These are phyloP conservation scores for Excalfactoria chinensis DNA, from an alignment of 2,113 vertebrate genomes.

Conservation along the genomic window DNA sequence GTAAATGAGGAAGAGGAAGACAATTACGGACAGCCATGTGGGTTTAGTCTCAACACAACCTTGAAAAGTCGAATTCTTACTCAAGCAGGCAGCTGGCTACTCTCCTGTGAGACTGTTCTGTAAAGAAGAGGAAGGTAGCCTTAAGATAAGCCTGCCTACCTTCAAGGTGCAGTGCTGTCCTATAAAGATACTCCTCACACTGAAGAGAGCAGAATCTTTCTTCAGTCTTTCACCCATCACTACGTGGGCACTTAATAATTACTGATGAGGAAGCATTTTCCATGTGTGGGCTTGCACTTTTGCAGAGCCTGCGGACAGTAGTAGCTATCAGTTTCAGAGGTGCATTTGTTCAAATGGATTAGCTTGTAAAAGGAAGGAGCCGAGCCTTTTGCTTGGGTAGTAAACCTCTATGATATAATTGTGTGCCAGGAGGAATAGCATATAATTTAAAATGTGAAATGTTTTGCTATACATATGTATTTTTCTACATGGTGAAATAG, in stretches of 20 bases:
- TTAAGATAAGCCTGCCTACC: not conserved
- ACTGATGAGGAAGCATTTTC: not conserved
- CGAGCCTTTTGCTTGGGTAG: not conserved
- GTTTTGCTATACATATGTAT: not conserved
- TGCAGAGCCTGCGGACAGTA: not conserved
- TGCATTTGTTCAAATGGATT: not conserved
- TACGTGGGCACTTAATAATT: not conserved
- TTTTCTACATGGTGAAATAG: not conserved
- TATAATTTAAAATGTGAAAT: not conserved
- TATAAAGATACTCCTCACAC: not conserved
- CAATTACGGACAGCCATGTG: not conserved
- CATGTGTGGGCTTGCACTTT: not conserved
- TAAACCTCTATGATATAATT: not conserved
- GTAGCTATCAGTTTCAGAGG: not conserved
- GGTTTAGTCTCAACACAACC: not conserved
- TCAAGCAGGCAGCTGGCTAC: not conserved
- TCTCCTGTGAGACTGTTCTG: not conserved
- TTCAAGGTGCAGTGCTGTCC: not conserved
- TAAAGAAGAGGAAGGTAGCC: not conserved
- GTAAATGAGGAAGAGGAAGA: not conserved
- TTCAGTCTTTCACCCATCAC: not conserved
- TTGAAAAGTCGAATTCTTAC: not conserved
- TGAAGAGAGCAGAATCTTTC: not conserved
- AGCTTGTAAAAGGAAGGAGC: not conserved
- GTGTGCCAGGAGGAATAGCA: not conserved